Conservation (phyloP, 1,140 invertebrate genomes). For the Drosophila pachea region DNA sequence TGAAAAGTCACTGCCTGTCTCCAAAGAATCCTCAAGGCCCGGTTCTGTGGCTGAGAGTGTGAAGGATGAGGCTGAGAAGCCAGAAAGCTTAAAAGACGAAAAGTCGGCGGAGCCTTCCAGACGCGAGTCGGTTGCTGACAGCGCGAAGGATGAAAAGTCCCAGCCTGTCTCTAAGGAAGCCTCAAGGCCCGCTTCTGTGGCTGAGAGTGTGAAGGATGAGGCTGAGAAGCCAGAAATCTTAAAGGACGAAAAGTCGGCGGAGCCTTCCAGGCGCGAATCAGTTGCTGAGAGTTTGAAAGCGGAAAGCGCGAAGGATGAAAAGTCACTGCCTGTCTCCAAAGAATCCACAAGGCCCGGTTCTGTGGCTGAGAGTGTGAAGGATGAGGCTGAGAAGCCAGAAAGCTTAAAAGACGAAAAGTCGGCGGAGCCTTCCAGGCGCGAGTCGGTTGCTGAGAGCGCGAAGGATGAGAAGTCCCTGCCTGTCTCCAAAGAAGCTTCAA, state of each 20-base stretch:
- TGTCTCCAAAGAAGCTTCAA: conserved; percentile 32
- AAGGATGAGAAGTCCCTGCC: conserved; percentile 28
- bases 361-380: conserved; percentile 4
- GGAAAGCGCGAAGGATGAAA: conserved; percentile 28
- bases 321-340: conserved; percentile 27
- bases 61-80: background rate
- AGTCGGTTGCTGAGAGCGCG: conserved; percentile 18
- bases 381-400: conserved; percentile 10
- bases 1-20: conserved; percentile 33
- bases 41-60: conserved; percentile 30
- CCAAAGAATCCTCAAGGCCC: conserved; percentile 23
- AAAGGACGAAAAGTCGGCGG: background rate
- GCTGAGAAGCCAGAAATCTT: conserved; percentile 16
- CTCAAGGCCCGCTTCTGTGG: conserved; percentile 36
- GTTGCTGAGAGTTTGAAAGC: conserved; percentile 20
- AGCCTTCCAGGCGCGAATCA: conserved; percentile 41
- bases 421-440: conserved; percentile 27
- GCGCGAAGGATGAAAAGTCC: conserved; percentile 29
- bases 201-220: conserved; percentile 31
- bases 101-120: conserved; percentile 19
- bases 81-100: conserved; percentile 11
- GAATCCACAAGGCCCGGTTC: conserved; percentile 14
- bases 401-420: conserved; percentile 7
- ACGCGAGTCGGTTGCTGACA: conserved; percentile 24
- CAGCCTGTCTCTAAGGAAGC: conserved; percentile 38